A percentile compares a stretch with the other conserved stretches of the same genome.
phyloP scores from a whole-genome alignment of 2,113 vertebrate species.

The Phaetusa simplex region DNA sequence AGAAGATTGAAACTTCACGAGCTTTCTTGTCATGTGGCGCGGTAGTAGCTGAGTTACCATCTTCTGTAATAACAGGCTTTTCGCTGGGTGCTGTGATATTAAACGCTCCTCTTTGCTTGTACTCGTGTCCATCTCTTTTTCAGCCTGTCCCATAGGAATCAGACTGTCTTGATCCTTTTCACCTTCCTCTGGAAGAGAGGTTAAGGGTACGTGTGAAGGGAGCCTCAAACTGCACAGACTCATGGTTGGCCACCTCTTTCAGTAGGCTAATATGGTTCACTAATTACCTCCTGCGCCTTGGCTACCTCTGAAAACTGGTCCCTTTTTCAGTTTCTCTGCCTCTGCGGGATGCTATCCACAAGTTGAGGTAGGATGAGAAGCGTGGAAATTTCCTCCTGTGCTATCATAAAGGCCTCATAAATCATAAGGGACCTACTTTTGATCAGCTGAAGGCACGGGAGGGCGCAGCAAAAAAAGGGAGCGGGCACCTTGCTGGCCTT shows the following conservation, averaged over 20 bases:
- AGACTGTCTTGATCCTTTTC: rapidly evolving
- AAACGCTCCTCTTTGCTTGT: neutral
- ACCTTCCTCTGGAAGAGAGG: neutral
- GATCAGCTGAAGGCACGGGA: neutral
- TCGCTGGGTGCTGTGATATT: neutral
- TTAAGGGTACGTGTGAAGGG: neutral
- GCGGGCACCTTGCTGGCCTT: neutral
- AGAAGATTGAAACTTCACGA: neutral
- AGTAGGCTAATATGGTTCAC: neutral
- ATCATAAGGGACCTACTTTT: neutral
- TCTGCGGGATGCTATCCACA: neutral
- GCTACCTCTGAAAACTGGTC: neutral
- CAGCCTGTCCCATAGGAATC: neutral
- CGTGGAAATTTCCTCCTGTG: neutral
- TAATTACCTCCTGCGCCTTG: neutral
- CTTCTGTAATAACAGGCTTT: neutral
- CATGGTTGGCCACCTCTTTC: rapidly evolving
- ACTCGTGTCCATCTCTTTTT: neutral
- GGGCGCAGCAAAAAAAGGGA: neutral
- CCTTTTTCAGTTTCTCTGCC: neutral
- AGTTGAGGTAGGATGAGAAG: neutral
- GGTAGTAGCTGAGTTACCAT: neutral
- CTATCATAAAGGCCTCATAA: neutral
- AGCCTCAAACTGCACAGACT: neutral
- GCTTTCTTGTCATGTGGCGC: neutral